Evolutionary conservation across 2,888 invertebrate genomes (phyloP), one percentile per base, ranked within the genome.

Genomic region (Dermolepida albohirtum): DNA sequence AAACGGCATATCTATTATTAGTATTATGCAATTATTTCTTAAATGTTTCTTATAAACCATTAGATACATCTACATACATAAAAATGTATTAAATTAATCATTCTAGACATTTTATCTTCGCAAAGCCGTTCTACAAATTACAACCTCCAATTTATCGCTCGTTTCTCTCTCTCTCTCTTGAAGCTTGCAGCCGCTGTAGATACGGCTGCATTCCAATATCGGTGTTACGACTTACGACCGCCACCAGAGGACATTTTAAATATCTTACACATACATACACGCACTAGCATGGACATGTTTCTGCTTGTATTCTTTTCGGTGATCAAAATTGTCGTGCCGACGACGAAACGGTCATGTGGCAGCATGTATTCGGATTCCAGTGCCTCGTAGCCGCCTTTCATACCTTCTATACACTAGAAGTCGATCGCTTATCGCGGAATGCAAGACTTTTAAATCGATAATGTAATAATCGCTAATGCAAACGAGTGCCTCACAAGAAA

Each of bases 231-330:
- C 59, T 59, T 59, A 14, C 12, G 12, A 44, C 59, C 29, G 59
- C 59, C 59, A 59, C 59, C 29, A 59, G 59, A 10, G 44, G 59
- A 44, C 57, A 57, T 57, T 57, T 43, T 57, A 43, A 57, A 12
- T 41, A 59, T 44, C 44, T 59, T 34, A 34, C 10, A 34, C 34
- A 34, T 34, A 34, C 34, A 8, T 29, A 29, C 34, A 6, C 10
- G 6, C 10, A 34, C 34, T 8, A 1, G 6, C 1, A 34, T 34
- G 29, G 29, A 44, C 59, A 59, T n/a, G 59, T 44, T 12, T 44
- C 44, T 17, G 40, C 29, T 59, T 12, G 44, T 27, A 59, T 44
- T 59, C 44, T 59, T 59, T 11, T 44, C 34, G 10, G 22, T 17
- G 59, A 44, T 27, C 44, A 29, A 59, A 59, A 44, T 44, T 41